A percentile compares a stretch with the other conserved stretches of the same genome.
These are phyloP conservation scores for Craniophora ligustri DNA, from an alignment of 2,888 invertebrate species.

Conservation along the genomic window DNA sequence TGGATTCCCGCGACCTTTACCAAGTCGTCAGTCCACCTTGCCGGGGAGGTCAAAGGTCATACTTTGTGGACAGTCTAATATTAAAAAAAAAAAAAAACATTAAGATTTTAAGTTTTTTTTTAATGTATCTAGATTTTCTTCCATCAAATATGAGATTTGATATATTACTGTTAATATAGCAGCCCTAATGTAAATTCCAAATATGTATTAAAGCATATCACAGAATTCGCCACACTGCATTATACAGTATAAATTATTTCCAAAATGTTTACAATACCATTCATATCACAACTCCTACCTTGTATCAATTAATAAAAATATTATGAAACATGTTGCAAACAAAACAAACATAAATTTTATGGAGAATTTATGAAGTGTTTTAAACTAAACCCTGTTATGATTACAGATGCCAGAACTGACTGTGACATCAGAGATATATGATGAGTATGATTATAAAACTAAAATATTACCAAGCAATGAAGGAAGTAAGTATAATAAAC, in stretches of 20 bases:
- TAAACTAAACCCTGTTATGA: slow-evolving; percentile 47
- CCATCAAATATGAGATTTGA: too few species aligned
- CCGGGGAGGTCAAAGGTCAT: too few species aligned
- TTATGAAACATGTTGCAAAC: slow-evolving; percentile 27
- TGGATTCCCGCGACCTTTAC: too few species aligned
- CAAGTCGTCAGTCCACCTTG: too few species aligned
- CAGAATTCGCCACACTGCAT: slow-evolving; percentile 30
- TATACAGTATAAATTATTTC: slow-evolving; percentile 34
- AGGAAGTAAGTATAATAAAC: slow-evolving; percentile 79
- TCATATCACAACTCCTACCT: slow-evolving; percentile 34
- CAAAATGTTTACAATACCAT: slow-evolving; percentile 38
- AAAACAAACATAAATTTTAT: slow-evolving; percentile 47
- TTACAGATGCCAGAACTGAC: slow-evolving; percentile 88
- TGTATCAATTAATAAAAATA: slow-evolving; percentile 39
- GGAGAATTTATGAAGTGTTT: slow-evolving; percentile 39
- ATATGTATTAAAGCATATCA: slow-evolving; percentile 19
- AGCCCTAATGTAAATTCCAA: slow-evolving; percentile 25
- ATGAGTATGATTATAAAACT: slow-evolving; percentile 90
- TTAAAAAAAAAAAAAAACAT: too few species aligned
- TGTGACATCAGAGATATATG: slow-evolving; percentile 93
- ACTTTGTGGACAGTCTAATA: too few species aligned
- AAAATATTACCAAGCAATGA: slow-evolving; percentile 76
- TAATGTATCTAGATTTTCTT: too few species aligned
- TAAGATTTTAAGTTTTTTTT: too few species aligned
- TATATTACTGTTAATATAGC: too few species aligned